phyloP scores from a whole-genome alignment of 2,113 vertebrate species.

The Centropus bengalensis region DNA sequence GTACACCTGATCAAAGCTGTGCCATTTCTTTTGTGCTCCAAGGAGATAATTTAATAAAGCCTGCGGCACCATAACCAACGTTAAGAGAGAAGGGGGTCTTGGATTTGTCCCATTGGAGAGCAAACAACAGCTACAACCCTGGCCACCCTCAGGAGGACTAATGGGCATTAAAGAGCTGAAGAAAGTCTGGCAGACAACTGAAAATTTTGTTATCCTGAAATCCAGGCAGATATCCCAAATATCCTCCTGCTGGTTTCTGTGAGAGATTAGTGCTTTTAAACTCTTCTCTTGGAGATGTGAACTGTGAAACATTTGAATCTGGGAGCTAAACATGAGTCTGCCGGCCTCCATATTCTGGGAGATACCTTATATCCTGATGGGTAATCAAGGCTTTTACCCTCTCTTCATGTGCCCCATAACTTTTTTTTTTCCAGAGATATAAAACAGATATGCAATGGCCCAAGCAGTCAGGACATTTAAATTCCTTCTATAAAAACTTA shows the following conservation, averaged over 20 bases:
- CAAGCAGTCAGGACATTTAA: neutral
- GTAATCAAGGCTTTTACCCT: neutral
- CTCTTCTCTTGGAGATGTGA: neutral
- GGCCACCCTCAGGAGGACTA: neutral
- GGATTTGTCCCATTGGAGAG: neutral
- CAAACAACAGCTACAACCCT: neutral
- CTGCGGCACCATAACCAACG: neutral
- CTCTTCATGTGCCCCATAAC: neutral
- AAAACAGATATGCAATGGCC: neutral
- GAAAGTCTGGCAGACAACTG: neutral
- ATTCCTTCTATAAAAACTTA: neutral
- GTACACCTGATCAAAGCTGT: neutral
- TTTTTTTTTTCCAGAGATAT: neutral
- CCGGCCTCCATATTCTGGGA: neutral
- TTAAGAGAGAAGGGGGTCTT: rapidly evolving
- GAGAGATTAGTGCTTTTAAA: neutral
- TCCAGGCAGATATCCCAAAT: neutral
- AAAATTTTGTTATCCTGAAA: neutral
- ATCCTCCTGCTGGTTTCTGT: neutral
- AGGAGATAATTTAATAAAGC: neutral
- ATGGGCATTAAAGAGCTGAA: neutral
- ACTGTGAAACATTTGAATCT: neutral
- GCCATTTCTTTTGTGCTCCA: neutral
- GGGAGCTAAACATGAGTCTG: neutral
- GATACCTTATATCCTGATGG: neutral